Conservation (phyloP, 92 coral and sea anemone genomes). For the Phenganax marumi region DNA sequence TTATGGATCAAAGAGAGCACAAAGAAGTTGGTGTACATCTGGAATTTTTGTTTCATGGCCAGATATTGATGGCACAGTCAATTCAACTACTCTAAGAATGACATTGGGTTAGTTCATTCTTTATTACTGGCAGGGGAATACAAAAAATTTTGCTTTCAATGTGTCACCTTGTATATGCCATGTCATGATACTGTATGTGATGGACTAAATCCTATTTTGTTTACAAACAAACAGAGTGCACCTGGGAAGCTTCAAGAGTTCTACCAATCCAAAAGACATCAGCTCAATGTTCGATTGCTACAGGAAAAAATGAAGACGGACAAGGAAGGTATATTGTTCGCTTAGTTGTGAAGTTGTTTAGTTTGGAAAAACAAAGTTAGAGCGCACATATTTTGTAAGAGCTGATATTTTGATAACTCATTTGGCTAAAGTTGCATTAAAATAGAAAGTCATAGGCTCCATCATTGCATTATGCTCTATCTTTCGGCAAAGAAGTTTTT, state of each 20-base stretch:
- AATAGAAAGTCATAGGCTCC: too few relatives aligned
- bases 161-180: conserved; percentile 28
- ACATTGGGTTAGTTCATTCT: conserved; percentile 23
- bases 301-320: conserved; percentile 17
- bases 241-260: conserved; percentile 23
- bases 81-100: background rate
- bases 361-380: background rate
- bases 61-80: conserved; percentile 20
- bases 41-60: conserved; percentile 23
- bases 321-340: conserved; percentile 24
- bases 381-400: too few relatives aligned
- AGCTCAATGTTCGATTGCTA: conserved; percentile 18
- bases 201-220: conserved; percentile 7
- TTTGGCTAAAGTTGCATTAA: too few relatives aligned
- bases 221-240: conserved; percentile 16
- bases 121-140: conserved; percentile 1
- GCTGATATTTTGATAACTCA: too few relatives aligned
- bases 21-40: conserved; percentile 26
- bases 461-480: too few relatives aligned
- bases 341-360: background rate
- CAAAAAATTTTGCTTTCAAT: conserved; percentile 18
- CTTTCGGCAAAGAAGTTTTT: too few relatives aligned
- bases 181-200: conserved; percentile 5
- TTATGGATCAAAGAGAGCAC: conserved; percentile 26
- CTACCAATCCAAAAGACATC: conserved; percentile 31